phyloP scores from a whole-genome alignment of 2,797 vertebrate species.

The Syngnathus acus region DNA sequence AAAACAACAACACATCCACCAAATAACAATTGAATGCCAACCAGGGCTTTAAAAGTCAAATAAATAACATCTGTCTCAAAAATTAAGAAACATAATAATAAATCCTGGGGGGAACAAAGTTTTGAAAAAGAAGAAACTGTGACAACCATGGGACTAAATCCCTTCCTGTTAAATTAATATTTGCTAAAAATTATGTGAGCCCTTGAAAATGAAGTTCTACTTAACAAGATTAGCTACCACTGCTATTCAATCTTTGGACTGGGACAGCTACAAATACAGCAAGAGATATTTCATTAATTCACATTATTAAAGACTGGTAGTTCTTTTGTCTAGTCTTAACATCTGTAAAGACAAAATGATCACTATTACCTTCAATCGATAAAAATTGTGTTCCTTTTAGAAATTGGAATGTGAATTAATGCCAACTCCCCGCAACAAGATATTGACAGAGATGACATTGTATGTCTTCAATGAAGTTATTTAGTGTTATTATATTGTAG shows the following conservation, averaged over 20 bases:
- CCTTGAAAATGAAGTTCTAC: no score
- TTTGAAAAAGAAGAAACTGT: conserved; percentile 16
- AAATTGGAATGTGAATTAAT: neutral
- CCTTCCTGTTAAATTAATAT: neutral
- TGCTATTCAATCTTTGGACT: no score
- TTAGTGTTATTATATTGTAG: neutral
- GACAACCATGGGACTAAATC: neutral
- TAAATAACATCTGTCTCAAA: conserved; percentile 61
- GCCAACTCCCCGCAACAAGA: neutral
- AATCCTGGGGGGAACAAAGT: conserved; percentile 53
- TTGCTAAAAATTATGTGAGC: neutral
- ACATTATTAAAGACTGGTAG: no score
- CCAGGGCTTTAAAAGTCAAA: conserved; percentile 69
- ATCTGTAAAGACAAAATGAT: no score
- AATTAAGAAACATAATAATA: conserved; percentile 21
- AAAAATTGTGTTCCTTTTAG: neutral
- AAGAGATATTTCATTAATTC: no score
- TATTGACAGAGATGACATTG: no score
- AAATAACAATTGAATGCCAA: conserved; percentile 50
- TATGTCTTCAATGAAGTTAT: neutral
- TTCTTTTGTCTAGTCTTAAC: no score
- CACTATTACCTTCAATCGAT: neutral
- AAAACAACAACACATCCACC: conserved; percentile 33
- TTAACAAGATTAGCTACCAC: no score
- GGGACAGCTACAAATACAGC: no score